Evolutionary conservation across 2,113 vertebrate genomes (phyloP).

Genomic region (Fulmarus glacialis): DNA sequence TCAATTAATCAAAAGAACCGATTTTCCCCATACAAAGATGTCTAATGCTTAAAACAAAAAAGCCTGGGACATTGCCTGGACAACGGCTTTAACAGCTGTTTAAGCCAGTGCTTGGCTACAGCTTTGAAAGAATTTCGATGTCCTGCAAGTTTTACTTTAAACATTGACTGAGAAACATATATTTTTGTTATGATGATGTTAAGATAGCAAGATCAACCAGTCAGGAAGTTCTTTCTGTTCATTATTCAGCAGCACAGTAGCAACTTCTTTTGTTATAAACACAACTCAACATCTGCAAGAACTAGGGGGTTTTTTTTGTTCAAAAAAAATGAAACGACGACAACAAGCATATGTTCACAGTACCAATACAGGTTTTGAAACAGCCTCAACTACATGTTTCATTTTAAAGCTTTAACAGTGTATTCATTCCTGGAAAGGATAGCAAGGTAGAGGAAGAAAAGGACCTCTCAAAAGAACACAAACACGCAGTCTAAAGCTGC

Average conservation of each 20-base stretch:
- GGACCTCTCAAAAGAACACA: background rate
- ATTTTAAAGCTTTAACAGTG: background rate
- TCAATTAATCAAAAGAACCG: background rate
- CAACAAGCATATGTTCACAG: background rate
- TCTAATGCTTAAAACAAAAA: background rate
- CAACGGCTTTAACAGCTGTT: background rate
- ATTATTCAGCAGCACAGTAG: background rate
- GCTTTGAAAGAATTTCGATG: background rate
- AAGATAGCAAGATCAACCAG: background rate
- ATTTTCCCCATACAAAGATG: background rate
- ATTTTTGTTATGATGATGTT: background rate
- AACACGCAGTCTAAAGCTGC: background rate
- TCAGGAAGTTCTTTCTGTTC: background rate
- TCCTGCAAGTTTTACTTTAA: background rate
- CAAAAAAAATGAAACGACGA: background rate
- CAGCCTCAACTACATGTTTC: rapidly evolving
- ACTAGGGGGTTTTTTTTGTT: too few species aligned
- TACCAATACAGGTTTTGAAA: background rate
- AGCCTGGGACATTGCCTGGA: background rate
- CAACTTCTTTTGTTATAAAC: background rate
- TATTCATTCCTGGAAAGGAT: background rate
- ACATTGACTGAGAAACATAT: rapidly evolving
- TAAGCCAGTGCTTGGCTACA: background rate
- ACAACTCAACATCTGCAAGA: background rate
- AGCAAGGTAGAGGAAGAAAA: background rate